Evolutionary conservation across 2,888 invertebrate genomes (phyloP), one percentile per base, ranked within the genome.

Genomic region (Kuschelorhynchus macadamiae): DNA sequence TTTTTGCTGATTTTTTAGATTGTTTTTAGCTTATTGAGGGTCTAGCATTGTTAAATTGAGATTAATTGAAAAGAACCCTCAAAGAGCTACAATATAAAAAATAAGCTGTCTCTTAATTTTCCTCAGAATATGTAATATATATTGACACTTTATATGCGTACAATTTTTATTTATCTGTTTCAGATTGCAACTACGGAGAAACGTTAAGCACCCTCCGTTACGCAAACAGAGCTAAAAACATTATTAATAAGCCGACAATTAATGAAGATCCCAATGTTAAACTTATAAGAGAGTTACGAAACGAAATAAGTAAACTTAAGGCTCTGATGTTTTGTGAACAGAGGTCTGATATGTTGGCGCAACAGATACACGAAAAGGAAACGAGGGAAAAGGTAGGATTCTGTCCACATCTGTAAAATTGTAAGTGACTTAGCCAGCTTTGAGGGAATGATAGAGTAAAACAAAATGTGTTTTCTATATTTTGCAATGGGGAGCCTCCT

Each of bases 211-310:
- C 95, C 0, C 84, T 95, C 52, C 88, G 94, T 7, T 95, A 95
- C 84, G 95, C 95, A 1, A 94, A 95, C 84, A 86, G 95, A 70
- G 95, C 95, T 18, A 95, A 95, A 85, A 94, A 94, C 81, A 95
- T 95, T 74, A 93, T 95, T 81, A 95, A 95, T 83, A 94, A 94
- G 80, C 94, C 95, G 0, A 94, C 93, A 33, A 92, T 95, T 78
- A 95, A 95, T 82, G 95, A 95, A 82, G 95, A 95, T 84, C 89
- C 93, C 16, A 95, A 95, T 84, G 95, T 94, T 53, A 94, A 93
- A 83, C 87, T 95, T 44, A 95, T 95, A 78, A 86, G 94, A 39
- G 95, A 95, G 77, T 87, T 95, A 25, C 85, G 94, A 17, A 92
- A 93, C 78, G 95, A 95, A 86, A 95, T 95, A 75, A 90, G 90